Evolutionary conservation across 2,888 invertebrate genomes (phyloP).

Genomic region (Ophion costatus): DNA sequence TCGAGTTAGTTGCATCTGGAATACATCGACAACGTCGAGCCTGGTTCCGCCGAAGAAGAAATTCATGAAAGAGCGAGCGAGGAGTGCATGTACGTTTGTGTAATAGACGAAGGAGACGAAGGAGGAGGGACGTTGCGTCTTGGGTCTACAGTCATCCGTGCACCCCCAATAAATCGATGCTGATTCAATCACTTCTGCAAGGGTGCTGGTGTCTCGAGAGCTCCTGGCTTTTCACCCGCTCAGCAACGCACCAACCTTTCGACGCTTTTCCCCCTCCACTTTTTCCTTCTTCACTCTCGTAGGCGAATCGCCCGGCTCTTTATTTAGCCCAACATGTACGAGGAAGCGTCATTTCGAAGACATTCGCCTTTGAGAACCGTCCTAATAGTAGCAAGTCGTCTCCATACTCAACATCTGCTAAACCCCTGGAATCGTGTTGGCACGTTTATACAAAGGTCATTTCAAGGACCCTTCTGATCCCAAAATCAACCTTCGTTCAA

Average conservation of each 20-base stretch:
- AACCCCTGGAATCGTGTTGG: too few relatives aligned
- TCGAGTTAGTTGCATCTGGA: conserved; percentile 24
- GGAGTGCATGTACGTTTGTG: background rate
- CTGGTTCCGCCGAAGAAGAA: conserved; percentile 31
- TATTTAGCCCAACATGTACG: conserved; percentile 14
- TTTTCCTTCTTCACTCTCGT: background rate
- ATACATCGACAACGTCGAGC: conserved; percentile 18
- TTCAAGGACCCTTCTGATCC: too few relatives aligned
- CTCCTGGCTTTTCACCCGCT: conserved; percentile 45
- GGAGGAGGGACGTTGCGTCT: conserved; percentile 42
- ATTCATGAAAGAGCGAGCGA: conserved; percentile 38
- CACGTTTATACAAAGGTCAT: too few relatives aligned
- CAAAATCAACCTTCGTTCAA: too few relatives aligned
- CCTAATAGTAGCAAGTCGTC: too few relatives aligned
- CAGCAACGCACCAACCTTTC: conserved; percentile 44
- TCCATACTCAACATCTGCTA: too few relatives aligned
- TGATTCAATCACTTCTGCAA: conserved; percentile 70
- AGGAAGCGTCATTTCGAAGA: too few relatives aligned
- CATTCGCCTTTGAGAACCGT: too few relatives aligned
- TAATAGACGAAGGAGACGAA: background rate
- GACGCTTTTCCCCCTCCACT: conserved; percentile 11
- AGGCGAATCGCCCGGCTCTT: conserved; percentile 32
- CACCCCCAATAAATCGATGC: conserved; percentile 68
- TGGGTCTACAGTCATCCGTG: conserved; percentile 25
- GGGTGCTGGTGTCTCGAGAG: conserved; percentile 45